These are phyloP conservation scores for Siderastrea radians DNA, from an alignment of 92 coral and sea anemone species.

Conservation along the genomic window DNA sequence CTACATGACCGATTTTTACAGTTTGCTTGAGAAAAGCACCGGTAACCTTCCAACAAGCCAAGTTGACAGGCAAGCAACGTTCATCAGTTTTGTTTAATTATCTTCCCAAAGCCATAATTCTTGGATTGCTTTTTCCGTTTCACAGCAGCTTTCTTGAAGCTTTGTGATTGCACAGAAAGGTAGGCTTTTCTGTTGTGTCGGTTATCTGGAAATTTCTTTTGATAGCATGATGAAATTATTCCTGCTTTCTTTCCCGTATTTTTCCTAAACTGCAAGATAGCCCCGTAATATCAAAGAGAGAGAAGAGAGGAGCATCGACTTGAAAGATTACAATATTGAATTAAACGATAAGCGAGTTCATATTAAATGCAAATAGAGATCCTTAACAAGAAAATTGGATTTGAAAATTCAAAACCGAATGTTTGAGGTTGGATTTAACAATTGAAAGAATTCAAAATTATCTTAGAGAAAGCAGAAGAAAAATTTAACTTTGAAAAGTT, in stretches of 20 bases:
- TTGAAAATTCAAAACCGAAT: background rate
- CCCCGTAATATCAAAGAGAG: background rate
- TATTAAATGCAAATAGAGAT: constrained; percentile 14
- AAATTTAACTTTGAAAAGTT: no score
- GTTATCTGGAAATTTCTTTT: background rate
- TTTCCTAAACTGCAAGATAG: background rate
- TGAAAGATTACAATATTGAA: background rate
- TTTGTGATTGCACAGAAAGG: background rate
- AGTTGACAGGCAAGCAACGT: background rate
- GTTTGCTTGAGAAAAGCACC: background rate
- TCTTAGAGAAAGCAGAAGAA: background rate
- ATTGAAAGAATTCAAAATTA: no score
- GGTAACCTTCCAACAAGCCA: background rate
- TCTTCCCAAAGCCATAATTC: background rate
- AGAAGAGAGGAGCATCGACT: background rate
- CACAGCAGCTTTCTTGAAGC: background rate
- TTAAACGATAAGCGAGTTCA: background rate
- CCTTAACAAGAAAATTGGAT: background rate
- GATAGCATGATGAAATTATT: no score
- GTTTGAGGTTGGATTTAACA: background rate
- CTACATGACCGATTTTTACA: background rate
- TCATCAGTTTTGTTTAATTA: background rate
- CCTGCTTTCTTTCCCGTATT: background rate
- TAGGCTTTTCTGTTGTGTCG: background rate
- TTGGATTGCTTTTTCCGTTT: background rate